phyloP scores from a whole-genome alignment of 2,113 vertebrate species.

The Aviceda subcristata region DNA sequence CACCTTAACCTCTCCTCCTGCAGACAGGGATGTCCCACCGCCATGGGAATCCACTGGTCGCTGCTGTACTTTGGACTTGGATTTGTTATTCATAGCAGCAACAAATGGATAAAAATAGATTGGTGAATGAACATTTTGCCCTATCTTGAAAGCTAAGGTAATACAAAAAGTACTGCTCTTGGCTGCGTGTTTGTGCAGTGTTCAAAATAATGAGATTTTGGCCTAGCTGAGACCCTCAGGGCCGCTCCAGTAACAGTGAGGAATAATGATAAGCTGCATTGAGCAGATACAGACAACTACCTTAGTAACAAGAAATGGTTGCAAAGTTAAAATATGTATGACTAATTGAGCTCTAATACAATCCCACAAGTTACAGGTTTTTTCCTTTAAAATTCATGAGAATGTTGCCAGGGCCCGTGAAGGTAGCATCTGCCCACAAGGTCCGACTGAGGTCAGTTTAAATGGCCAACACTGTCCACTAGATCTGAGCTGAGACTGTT shows the following conservation, averaged over 20 bases:
- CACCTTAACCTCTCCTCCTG: background rate
- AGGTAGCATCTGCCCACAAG: background rate
- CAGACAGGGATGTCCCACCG: accelerated
- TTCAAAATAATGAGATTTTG: background rate
- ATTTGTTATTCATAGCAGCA: background rate
- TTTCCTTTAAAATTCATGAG: background rate
- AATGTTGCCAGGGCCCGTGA: accelerated
- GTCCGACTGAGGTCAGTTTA: accelerated
- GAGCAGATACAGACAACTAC: background rate
- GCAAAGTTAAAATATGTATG: accelerated
- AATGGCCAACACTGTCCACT: accelerated
- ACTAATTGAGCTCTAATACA: background rate
- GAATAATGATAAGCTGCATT: background rate
- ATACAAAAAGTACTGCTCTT: accelerated
- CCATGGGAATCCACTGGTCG: accelerated
- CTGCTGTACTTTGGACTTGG: background rate
- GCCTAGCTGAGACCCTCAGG: accelerated
- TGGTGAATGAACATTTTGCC: background rate
- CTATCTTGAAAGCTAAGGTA: background rate
- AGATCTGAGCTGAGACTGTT: background rate
- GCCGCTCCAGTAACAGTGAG: background rate
- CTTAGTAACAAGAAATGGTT: background rate
- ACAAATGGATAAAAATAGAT: background rate
- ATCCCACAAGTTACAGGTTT: accelerated
- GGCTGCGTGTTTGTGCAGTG: background rate